These are phyloP conservation scores for Plebejus melissa DNA, from an alignment of 2,888 invertebrate species.

Conservation along the genomic window DNA sequence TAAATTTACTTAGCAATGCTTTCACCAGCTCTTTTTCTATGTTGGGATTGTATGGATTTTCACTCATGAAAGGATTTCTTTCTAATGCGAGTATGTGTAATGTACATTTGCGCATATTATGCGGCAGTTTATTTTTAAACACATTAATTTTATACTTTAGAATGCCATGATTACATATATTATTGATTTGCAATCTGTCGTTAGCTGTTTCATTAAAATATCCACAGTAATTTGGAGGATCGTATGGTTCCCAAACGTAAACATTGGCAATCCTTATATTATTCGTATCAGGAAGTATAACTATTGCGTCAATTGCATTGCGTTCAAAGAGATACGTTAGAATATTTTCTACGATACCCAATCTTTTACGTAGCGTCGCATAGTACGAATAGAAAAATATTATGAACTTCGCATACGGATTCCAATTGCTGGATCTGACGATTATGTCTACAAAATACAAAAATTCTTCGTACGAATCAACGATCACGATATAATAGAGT, in stretches of 20 bases:
- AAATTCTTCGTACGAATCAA: constrained; percentile 53
- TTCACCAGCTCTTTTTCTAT: constrained; percentile 63
- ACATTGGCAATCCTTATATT: constrained; percentile 51
- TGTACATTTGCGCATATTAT: constrained; percentile 64
- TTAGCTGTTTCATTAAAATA: constrained; percentile 56
- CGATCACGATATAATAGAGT: constrained; percentile 56
- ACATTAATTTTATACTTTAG: constrained; percentile 44
- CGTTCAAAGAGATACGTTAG: constrained; percentile 54
- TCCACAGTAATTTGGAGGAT: constrained; percentile 65
- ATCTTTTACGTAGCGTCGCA: constrained; percentile 40
- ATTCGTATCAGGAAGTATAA: constrained; percentile 50
- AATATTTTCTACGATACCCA: constrained; percentile 49
- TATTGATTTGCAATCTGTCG: constrained; percentile 51
- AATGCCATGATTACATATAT: constrained; percentile 52
- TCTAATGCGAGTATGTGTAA: constrained; percentile 69
- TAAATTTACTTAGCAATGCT: no score
- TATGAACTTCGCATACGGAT: constrained; percentile 58
- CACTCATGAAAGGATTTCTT: constrained; percentile 74
- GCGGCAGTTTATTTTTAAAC: constrained; percentile 50
- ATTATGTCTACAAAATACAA: constrained; percentile 48
- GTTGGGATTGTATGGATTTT: constrained; percentile 56
- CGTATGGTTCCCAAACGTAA: constrained; percentile 61
- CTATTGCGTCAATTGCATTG: constrained; percentile 54
- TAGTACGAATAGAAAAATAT: constrained; percentile 57
- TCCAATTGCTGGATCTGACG: constrained; percentile 57